Evolutionary conservation across 2,113 vertebrate genomes (phyloP), one percentile per base, ranked within the genome.

Genomic region (Telmatochromis sp.): DNA sequence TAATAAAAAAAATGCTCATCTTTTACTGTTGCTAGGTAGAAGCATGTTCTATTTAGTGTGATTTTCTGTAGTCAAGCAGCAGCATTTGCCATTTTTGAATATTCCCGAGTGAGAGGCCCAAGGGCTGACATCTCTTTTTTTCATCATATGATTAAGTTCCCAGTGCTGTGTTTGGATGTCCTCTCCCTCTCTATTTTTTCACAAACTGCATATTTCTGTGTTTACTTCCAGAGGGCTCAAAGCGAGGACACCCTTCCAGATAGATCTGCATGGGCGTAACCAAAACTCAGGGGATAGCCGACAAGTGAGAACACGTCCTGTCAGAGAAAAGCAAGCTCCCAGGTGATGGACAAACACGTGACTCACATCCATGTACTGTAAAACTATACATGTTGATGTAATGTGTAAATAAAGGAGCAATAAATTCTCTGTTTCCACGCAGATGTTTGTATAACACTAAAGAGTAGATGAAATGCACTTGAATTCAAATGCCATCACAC

Each of bases 341-440:
- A 83, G 83, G 87, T 88, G 94, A 94, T 68, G 86, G 88, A 93
- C 90, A 93, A 94, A 96, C 89, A 95, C 88, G 88, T 95, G 92
- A 94, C 85, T 90, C 91, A 31, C 31, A 55, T 60, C 75, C 55
- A 88, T 79, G 87, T 88, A 50, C 65, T 68, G 63, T 68, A 37
- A 68, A 42, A 47, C 68, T 73, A 17, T 51, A n/a, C 10, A 6
- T 78, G 73, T 78, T 2, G 45, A 31, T 78, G 73, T 78, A 78
- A 51, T 31, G 23, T 33, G 73, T 31, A 33, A 78, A 33, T 78
- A 78, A 31, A 3, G 15, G 17, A 78, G 23, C 2, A 50, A 50
- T 28, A 12, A 17, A 11, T 75, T 75, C 21, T 28, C 40, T 47
- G 14, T 47, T 26, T 47, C 40, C 23, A 26, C 2, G 7, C 71